Evolutionary conservation across 2,888 invertebrate genomes (phyloP), one percentile per base, ranked within the genome.

Genomic region (Drosophila anceps): DNA sequence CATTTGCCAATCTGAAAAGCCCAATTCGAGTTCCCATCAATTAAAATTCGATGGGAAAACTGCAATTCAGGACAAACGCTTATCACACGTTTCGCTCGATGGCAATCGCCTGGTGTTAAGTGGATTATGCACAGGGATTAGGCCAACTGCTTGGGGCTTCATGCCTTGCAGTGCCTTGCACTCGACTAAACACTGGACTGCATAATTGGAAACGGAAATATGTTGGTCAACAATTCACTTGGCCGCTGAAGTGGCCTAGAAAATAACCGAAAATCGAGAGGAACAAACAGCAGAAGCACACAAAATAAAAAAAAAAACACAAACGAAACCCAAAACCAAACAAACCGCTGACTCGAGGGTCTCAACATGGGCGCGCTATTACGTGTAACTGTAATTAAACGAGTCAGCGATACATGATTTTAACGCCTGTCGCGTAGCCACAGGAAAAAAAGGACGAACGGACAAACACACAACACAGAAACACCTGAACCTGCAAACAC

Each of bases 341-440:
- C 51, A 33, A 64, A 55, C 24, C 15, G 59, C 53, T 24, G 24
- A 41, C 33, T 35, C 43, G 53, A 65, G 51, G 61, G 61, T 55
- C 61, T 24, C 61, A 1, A 13, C 9, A 10, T 57, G 37, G 51
- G 64, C 74, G 81, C 80, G 77, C 81, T 85, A 76, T 87, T 82
- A 83, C 75, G 79, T 84, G 84, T 84, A 84, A 82, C 76, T 82
- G 81, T 88, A 86, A 86, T 86, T 89, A 89, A 89, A 86, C 85
- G 90, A 86, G 85, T 86, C 90, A 86, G 85, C 90, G 85, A 88
- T 84, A 84, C 87, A 88, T 88, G 84, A 86, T 84, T 84, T 84
- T 88, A 88, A 84, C 84, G 89, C 84, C 84, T 84, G 84, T 84
- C 89, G 86, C 61, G 73, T 71, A 80, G 80, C 71, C 85, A 59